These are phyloP conservation scores for Hyaena hyaena DNA, from an alignment of 2,113 vertebrate genomes.

Conservation along the genomic window DNA sequence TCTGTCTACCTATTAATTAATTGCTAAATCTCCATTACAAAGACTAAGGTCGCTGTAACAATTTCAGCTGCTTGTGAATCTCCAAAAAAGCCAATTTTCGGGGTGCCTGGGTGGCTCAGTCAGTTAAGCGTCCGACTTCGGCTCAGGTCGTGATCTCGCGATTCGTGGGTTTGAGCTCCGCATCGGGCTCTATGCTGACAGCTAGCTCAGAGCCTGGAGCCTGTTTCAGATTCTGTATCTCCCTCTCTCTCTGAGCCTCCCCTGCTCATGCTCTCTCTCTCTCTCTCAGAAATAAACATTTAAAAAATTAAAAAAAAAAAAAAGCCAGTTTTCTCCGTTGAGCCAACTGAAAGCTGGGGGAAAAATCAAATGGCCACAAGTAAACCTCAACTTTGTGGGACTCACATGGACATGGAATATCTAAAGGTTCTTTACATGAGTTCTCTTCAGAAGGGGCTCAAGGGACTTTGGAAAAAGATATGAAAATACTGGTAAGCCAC, in stretches of 20 bases:
- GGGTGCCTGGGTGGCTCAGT: no score
- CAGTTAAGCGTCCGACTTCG: no score
- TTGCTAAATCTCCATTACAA: neutral
- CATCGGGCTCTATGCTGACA: no score
- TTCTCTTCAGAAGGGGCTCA: slow-evolving; percentile 32
- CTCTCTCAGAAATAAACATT: no score
- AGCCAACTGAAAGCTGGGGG: neutral
- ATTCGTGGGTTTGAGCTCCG: no score
- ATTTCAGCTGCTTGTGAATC: neutral
- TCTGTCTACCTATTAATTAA: neutral
- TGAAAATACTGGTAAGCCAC: neutral
- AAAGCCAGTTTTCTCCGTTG: neutral
- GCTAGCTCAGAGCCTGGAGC: no score
- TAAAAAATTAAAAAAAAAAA: neutral
- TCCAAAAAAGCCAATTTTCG: neutral
- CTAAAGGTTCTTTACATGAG: neutral
- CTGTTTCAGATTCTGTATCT: no score
- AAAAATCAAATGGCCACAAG: neutral
- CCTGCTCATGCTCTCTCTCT: no score
- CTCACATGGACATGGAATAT: neutral
- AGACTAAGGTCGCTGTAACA: neutral
- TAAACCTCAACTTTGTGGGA: neutral
- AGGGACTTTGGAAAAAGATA: neutral
- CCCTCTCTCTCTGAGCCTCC: no score
- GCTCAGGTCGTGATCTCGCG: no score